A percentile compares a stretch with the other conserved stretches of the same genome.
Evolutionary conservation across 2,113 vertebrate genomes (phyloP).

Genomic region (Carettochelys insculpta): DNA sequence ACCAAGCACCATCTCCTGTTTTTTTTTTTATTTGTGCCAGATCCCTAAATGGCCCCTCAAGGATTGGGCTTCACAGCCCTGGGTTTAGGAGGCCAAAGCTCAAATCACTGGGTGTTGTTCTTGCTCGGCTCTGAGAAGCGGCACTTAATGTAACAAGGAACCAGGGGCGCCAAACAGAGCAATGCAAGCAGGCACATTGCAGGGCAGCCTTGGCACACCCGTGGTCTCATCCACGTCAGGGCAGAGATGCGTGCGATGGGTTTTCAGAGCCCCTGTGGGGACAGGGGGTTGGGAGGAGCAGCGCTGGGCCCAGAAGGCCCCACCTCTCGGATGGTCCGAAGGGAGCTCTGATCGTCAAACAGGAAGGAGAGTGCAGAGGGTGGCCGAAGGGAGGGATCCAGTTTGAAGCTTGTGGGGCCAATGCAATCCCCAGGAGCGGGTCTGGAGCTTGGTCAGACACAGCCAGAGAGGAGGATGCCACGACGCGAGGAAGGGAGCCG

Average conservation of each 20-base stretch:
- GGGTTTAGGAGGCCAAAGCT: background rate
- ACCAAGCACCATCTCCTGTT: too few relatives aligned
- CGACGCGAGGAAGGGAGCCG: background rate
- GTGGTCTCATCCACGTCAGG: background rate
- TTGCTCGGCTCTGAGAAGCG: background rate
- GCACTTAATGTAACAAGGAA: background rate
- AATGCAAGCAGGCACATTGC: too few relatives aligned
- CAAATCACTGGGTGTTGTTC: background rate
- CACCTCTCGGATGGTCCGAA: background rate
- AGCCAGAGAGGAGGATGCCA: background rate
- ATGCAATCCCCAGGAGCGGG: background rate
- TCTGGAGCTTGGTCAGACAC: background rate
- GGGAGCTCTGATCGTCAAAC: background rate
- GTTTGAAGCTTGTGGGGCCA: background rate
- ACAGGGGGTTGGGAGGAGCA: background rate
- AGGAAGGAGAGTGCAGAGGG: background rate
- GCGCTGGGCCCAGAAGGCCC: too few relatives aligned
- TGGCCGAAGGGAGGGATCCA: background rate
- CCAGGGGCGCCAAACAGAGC: too few relatives aligned
- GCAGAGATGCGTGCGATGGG: background rate
- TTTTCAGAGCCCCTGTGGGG: too few relatives aligned
- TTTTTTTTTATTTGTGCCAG: too few relatives aligned
- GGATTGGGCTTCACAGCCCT: too few relatives aligned
- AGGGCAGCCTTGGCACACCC: background rate
- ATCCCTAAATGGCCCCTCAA: too few relatives aligned